Evolutionary conservation across 2,113 vertebrate species (phyloP).

Genomic region (Halcyon malimbica): DNA sequence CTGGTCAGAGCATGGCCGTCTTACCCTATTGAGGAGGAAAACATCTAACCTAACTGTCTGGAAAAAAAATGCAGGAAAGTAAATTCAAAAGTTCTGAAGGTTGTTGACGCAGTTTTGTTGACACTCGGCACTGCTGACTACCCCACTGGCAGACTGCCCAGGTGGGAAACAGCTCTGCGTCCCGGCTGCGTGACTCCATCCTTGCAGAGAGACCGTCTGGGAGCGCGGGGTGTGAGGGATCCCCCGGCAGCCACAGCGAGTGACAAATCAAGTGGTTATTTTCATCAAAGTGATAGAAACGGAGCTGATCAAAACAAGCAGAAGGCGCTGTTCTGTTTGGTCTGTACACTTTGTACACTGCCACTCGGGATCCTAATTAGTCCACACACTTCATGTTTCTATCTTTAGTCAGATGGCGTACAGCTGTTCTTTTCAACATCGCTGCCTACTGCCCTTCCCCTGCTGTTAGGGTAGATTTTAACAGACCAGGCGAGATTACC

Average conservation of each 20-base stretch:
- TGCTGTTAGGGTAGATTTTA: background rate
- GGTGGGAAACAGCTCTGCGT: accelerated
- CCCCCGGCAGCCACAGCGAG: background rate
- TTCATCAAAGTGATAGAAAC: conserved; percentile 21
- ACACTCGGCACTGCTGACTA: background rate
- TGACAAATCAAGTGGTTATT: background rate
- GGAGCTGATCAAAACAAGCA: conserved; percentile 50
- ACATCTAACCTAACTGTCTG: background rate
- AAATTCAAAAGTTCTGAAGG: background rate
- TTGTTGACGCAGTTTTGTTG: accelerated
- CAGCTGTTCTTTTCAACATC: conserved; percentile 31
- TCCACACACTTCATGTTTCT: background rate
- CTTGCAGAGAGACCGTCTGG: accelerated
- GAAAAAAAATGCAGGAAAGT: background rate
- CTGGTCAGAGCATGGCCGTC: background rate
- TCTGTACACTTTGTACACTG: conserved; percentile 21
- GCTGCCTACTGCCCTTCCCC: background rate
- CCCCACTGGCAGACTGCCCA: background rate
- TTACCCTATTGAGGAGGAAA: background rate
- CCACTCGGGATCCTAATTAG: conserved; percentile 59
- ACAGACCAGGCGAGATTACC: accelerated
- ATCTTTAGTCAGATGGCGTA: conserved; percentile 45
- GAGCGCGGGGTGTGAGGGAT: background rate
- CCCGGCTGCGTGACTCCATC: accelerated
- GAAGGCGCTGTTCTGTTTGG: conserved; percentile 36